phyloP scores from a whole-genome alignment of 2,888 invertebrate species.

The Germaria angustata region DNA sequence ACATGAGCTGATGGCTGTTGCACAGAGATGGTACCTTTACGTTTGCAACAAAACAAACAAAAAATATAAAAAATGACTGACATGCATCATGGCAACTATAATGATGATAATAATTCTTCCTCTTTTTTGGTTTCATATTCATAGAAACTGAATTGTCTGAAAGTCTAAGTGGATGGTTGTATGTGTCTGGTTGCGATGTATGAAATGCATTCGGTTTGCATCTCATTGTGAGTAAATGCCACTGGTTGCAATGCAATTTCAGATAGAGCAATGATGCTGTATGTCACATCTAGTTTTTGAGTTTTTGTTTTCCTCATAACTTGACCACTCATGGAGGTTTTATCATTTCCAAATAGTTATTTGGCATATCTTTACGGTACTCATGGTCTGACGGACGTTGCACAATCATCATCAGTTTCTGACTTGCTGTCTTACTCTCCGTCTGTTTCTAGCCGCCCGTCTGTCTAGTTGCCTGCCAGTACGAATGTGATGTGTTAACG shows the following conservation, averaged over 20 bases:
- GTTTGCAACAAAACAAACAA: neutral
- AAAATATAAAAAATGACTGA: neutral
- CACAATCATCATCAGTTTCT: slow-evolving; percentile 22
- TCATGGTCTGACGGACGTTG: slow-evolving; percentile 14
- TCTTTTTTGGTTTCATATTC: slow-evolving; percentile 5
- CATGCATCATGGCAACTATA: slow-evolving; percentile 7
- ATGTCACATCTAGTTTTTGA: neutral
- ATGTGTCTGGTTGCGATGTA: neutral
- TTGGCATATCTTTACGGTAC: slow-evolving; percentile 49
- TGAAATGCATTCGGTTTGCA: slow-evolving; percentile 16
- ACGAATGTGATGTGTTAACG: slow-evolving; percentile 11
- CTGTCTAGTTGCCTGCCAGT: slow-evolving; percentile 36
- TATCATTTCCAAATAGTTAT: slow-evolving; percentile 48
- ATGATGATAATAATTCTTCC: slow-evolving; percentile 37
- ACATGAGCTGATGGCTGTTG: neutral
- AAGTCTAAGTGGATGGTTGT: neutral
- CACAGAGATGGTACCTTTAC: neutral
- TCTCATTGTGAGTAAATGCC: slow-evolving; percentile 3
- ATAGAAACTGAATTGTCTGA: neutral
- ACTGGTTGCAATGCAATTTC: slow-evolving; percentile 31
- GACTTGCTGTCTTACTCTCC: neutral
- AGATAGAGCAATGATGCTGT: neutral
- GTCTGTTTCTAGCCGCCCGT: slow-evolving; percentile 23
- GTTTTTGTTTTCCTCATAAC: neutral
- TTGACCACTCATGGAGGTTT: slow-evolving; percentile 51